These are phyloP conservation scores for Eilema griseolum DNA, from an alignment of 2,888 invertebrate genomes.

Conservation along the genomic window DNA sequence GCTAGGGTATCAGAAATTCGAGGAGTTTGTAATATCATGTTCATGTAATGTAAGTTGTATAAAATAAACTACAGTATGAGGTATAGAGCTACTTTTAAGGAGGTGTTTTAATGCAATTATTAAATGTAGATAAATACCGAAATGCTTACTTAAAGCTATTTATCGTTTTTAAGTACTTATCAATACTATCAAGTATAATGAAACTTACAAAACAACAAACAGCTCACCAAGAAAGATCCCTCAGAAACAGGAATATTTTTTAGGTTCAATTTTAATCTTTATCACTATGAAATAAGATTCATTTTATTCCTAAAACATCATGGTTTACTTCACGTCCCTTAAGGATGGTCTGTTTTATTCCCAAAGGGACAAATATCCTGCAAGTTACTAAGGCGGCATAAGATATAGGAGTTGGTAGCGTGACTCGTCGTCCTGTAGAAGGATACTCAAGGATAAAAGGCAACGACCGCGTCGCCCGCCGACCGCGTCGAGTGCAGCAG, in stretches of 20 bases:
- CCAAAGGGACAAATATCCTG: conserved; percentile 88
- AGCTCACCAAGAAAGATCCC: not conserved
- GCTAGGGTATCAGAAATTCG: conserved; percentile 60
- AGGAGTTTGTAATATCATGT: conserved; percentile 35
- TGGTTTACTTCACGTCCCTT: conserved; percentile 62
- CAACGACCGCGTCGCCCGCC: conserved; percentile 66
- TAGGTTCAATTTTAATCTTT: conserved; percentile 14
- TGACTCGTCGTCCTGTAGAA: conserved; percentile 79
- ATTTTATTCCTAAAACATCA: conserved; percentile 6
- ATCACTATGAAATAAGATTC: not conserved
- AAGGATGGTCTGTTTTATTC: conserved; percentile 74
- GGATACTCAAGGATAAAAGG: conserved; percentile 84
- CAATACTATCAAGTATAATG: not conserved
- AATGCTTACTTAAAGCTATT: too few species aligned
- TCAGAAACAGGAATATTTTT: not conserved
- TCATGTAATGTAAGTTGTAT: conserved; percentile 10
- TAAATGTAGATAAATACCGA: too few species aligned
- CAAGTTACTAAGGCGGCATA: conserved; percentile 81
- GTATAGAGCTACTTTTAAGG: too few species aligned
- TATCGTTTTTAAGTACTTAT: not conserved
- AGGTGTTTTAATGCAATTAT: not conserved
- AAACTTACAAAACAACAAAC: not conserved
- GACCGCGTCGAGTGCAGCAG: conserved; percentile 60
- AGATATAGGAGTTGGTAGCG: conserved; percentile 64
- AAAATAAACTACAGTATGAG: not conserved